These are phyloP conservation scores for Aporophyla nigra DNA, from an alignment of 2,888 invertebrate genomes.

Conservation along the genomic window DNA sequence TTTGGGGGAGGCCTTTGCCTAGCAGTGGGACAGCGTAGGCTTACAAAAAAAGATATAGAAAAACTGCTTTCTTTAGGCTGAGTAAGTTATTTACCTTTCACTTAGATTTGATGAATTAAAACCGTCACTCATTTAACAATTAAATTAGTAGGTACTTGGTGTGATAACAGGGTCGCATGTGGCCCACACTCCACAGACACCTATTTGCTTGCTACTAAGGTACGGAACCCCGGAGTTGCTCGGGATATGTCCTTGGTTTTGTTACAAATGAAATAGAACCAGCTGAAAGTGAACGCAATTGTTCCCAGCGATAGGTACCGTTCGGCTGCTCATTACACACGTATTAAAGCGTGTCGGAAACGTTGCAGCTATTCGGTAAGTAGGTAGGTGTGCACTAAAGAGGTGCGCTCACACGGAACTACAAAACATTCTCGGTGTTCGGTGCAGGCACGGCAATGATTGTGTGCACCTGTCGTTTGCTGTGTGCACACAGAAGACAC, in stretches of 20 bases:
- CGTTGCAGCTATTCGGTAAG: conserved; percentile 34
- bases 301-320: conserved; percentile 13
- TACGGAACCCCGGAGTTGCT: neutral
- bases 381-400: neutral
- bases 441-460: neutral
- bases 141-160: neutral
- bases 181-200: neutral
- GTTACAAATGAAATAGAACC: neutral
- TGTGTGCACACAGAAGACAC: neutral
- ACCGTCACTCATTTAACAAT: conserved; percentile 6
- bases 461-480: neutral
- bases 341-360: conserved; percentile 51
- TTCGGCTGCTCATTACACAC: conserved; percentile 48
- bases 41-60: no score
- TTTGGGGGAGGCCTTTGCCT: no score
- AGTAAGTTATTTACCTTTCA: neutral
- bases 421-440: conserved; percentile 6
- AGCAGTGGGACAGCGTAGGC: no score
- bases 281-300: conserved; percentile 9
- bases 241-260: neutral
- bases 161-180: neutral
- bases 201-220: neutral
- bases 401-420: neutral
- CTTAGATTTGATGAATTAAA: neutral
- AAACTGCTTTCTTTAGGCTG: neutral